Conservation (phyloP, 1,140 invertebrate genomes). For the Trinorchestia longiramus region DNA sequence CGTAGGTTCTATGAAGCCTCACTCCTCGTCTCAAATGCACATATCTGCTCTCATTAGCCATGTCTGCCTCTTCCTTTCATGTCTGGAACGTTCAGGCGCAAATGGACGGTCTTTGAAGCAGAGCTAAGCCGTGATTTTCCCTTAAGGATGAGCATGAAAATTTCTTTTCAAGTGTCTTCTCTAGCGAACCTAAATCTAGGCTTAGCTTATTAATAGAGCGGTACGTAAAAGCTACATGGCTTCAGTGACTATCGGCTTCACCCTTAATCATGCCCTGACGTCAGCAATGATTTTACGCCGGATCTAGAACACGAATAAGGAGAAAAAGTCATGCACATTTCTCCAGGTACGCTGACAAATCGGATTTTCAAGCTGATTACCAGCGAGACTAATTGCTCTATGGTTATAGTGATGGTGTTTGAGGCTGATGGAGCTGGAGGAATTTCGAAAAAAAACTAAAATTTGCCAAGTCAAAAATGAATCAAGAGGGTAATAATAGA, state of each 20-base stretch:
- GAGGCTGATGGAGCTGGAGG: background rate
- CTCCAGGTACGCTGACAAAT: background rate
- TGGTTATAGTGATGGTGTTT: background rate
- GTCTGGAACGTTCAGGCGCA: background rate
- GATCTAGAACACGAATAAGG: background rate
- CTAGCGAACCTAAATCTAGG: background rate
- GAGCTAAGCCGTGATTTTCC: background rate
- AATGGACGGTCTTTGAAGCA: background rate
- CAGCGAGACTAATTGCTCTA: background rate
- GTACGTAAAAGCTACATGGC: background rate
- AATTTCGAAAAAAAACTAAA: background rate
- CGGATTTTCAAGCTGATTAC: background rate
- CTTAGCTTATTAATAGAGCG: background rate
- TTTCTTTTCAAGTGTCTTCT: background rate
- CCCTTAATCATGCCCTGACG: background rate
- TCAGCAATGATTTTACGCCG: background rate
- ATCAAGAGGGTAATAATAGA: too few species aligned
- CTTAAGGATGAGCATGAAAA: background rate
- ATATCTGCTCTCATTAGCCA: background rate
- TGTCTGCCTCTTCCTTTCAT: background rate
- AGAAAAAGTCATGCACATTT: background rate
- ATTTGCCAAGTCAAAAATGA: too few species aligned
- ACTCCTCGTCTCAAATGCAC: background rate
- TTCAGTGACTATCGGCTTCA: background rate
- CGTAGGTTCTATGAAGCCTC: background rate